Percentiles rank a stretch among this genome's conserved stretches.
Conservation (phyloP, 2,888 invertebrate species). For the Rotaria magnacalcarata region DNA sequence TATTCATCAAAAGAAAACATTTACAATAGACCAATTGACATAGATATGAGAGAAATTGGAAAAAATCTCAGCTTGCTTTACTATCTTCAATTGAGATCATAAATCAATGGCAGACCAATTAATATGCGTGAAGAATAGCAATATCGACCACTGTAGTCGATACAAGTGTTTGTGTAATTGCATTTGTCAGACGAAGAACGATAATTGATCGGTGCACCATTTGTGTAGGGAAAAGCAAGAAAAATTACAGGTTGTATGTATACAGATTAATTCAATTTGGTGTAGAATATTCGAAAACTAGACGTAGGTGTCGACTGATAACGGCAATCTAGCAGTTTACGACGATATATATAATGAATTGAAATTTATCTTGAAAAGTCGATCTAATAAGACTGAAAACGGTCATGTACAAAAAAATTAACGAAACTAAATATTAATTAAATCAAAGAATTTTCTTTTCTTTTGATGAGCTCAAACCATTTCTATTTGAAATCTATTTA, state of each 20-base stretch:
- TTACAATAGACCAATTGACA: not conserved
- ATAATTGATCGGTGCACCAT: not conserved
- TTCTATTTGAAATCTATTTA: too few relatives aligned
- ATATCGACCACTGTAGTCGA: not conserved
- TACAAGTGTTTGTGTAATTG: not conserved
- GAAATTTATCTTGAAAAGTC: too few relatives aligned
- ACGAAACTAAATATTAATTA: too few relatives aligned
- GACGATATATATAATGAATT: too few relatives aligned
- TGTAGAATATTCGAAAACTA: too few relatives aligned
- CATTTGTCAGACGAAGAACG: not conserved
- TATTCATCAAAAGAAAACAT: not conserved
- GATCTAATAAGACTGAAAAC: too few relatives aligned
- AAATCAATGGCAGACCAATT: slow-evolving; percentile 3
- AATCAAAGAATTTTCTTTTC: too few relatives aligned
- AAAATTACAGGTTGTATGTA: not conserved
- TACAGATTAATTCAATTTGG: not conserved
- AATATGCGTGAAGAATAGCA: not conserved
- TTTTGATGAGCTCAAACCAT: too few relatives aligned
- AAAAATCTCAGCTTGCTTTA: not conserved
- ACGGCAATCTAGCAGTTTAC: too few relatives aligned
- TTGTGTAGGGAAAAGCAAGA: not conserved
- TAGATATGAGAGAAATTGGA: not conserved
- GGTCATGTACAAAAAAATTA: too few relatives aligned
- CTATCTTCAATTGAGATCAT: not conserved
- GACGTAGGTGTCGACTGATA: too few relatives aligned